Base-by-base conservation (phyloP, 1,140 invertebrate species). In the Aphelinus atriplicis region DNA sequence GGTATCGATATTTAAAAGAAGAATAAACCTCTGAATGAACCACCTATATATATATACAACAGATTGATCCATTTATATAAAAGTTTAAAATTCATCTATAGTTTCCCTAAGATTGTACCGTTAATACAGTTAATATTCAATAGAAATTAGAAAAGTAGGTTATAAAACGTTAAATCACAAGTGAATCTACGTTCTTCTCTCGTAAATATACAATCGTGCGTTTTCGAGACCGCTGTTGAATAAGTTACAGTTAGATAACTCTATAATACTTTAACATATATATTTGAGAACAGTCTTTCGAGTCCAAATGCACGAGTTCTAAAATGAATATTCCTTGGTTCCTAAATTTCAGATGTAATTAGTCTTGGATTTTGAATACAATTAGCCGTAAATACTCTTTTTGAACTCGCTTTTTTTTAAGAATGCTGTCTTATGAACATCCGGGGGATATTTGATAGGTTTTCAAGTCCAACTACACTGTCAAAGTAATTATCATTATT, bases 281-380 rank as follows among this genome's bases (percentile, higher is more conserved):
- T 80, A 80, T 81, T 80, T 75, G 77, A 76, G 26, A 82, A 80
- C 84, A 85, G 83, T 85, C 84, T 84, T 85, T 78, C 82, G 75
- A 78, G 80, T 81, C 77, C 78, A 79, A 83, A 79, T 78, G 79
- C 81, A 81, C 79, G 75, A 73, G 65, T 77, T 77, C 73, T 78
- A 71, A 71, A 76, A 78, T 62, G 77, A 79, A 79, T 81, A 81
- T 80, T 80, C 78, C 74, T 71, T 71, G 68, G 58, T 63, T 55
- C 26, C 26, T 26, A 26, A 26, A 26, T 26, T 26, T 26, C 26
- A 26, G 26, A 26, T 26, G 26, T 26, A 26, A 26, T 26, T 51
- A n/a, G 4, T 57, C n/a, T 43, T 42, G 1, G 42, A 7, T 56
- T 68, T 58, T 7, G 51, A 64, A 43, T 9, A 53, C 26, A 26